Evolutionary conservation across 2,888 invertebrate genomes (phyloP).

Genomic region (Polydrusus cervinus): DNA sequence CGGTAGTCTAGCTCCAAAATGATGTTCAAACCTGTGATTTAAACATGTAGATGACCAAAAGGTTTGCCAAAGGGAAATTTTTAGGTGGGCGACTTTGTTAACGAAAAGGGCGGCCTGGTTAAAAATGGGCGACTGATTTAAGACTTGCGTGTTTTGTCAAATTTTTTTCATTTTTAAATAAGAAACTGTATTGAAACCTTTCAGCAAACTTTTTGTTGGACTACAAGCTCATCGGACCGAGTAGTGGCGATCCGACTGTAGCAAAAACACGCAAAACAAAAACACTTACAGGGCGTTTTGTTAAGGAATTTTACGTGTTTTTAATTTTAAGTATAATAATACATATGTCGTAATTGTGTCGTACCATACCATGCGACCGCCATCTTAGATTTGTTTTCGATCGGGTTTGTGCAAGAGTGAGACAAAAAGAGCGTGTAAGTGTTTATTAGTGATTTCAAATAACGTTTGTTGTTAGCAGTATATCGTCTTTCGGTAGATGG

Average conservation of each 20-base stretch:
- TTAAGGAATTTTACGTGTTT: conserved; percentile 52
- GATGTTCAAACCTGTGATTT: conserved; percentile 56
- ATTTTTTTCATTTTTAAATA: not conserved
- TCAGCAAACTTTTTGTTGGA: conserved; percentile 29
- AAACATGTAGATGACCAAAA: conserved; percentile 27
- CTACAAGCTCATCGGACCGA: conserved; percentile 35
- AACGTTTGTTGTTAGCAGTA: conserved; percentile 6
- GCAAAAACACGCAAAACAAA: conserved; percentile 51
- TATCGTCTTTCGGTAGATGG: not conserved
- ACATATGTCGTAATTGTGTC: conserved; percentile 48
- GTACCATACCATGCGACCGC: conserved; percentile 30
- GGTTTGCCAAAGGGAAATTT: conserved; percentile 21
- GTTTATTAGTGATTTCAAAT: conserved; percentile 14
- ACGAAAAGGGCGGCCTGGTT: conserved; percentile 3
- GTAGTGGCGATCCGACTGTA: conserved; percentile 28
- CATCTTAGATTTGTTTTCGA: conserved; percentile 12
- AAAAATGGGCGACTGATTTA: not conserved
- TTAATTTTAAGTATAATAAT: conserved; percentile 41
- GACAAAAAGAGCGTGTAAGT: not conserved
- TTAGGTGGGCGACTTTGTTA: conserved; percentile 5
- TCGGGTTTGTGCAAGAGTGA: conserved; percentile 22
- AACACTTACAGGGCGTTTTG: conserved; percentile 54
- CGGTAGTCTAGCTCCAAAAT: conserved; percentile 51
- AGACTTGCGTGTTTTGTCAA: conserved; percentile 2
- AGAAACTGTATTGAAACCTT: not conserved